phyloP scores from a whole-genome alignment of 2,888 invertebrate genomes.

The Ganaspis brasiliensis region DNA sequence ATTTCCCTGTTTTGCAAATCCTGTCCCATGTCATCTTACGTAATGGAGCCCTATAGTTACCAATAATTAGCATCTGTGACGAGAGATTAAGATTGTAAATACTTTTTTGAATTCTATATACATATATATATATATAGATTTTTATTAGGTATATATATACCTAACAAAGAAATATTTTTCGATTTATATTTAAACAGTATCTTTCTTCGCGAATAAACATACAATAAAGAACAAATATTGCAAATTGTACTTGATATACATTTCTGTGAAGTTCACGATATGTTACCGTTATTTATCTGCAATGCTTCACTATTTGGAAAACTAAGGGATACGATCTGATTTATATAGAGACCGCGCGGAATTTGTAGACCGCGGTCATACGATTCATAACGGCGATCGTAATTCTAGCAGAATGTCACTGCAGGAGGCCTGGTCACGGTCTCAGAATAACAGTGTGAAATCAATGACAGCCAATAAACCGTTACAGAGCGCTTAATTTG shows the following conservation, averaged over 20 bases:
- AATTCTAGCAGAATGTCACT: slow-evolving; percentile 35
- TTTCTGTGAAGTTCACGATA: slow-evolving; percentile 18
- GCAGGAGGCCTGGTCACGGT: slow-evolving; percentile 31
- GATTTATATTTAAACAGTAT: too few relatives aligned
- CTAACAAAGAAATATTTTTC: too few relatives aligned
- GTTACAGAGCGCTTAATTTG: slow-evolving; percentile 34
- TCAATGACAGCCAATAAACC: slow-evolving; percentile 33
- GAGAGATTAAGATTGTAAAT: too few relatives aligned
- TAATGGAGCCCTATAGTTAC: not conserved
- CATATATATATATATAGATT: too few relatives aligned
- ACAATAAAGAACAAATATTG: not conserved
- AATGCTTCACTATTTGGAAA: slow-evolving; percentile 22
- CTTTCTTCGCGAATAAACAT: too few relatives aligned
- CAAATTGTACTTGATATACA: slow-evolving; percentile 16
- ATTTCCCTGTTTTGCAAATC: not conserved
- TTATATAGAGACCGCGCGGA: slow-evolving; percentile 16
- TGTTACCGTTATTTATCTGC: slow-evolving; percentile 21
- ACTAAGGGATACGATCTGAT: not conserved
- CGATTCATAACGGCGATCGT: slow-evolving; percentile 31
- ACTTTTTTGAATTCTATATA: too few relatives aligned
- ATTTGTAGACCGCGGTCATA: slow-evolving; percentile 33
- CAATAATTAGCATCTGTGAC: not conserved
- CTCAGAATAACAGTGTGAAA: slow-evolving; percentile 23
- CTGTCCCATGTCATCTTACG: not conserved
- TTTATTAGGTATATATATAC: too few relatives aligned